Conservation (phyloP, 2,888 invertebrate species). For the Hecatera dysodea region DNA sequence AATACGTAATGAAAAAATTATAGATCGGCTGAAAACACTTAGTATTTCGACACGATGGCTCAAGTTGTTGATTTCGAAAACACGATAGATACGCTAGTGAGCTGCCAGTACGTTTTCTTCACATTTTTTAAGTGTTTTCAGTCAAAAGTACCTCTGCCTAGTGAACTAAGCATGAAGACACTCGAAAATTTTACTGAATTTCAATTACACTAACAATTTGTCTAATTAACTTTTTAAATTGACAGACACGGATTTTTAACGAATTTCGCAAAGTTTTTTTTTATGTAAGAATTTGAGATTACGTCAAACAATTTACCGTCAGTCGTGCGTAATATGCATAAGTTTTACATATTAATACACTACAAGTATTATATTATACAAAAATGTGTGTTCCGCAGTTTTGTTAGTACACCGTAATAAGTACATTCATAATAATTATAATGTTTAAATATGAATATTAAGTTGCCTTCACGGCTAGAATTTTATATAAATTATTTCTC, state of each 20-base stretch:
- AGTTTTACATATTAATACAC: conserved; percentile 59
- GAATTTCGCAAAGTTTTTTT: conserved; percentile 49
- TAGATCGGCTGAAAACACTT: conserved; percentile 35
- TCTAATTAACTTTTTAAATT: conserved; percentile 77
- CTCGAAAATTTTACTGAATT: conserved; percentile 40
- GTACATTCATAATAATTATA: not conserved
- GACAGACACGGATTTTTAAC: conserved; percentile 72
- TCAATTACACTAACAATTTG: conserved; percentile 61
- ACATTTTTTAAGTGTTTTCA: conserved; percentile 22
- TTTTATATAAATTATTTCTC: conserved; percentile 34
- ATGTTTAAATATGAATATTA: conserved; percentile 5
- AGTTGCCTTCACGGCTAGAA: conserved; percentile 9
- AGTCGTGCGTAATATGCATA: conserved; percentile 64
- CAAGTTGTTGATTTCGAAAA: not conserved
- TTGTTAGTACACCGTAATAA: conserved; percentile 39
- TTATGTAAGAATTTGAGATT: conserved; percentile 47
- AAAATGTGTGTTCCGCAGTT: conserved; percentile 46
- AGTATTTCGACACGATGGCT: not conserved
- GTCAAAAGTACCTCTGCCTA: conserved; percentile 35
- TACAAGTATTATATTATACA: conserved; percentile 60
- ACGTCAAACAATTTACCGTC: conserved; percentile 62
- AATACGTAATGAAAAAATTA: conserved; percentile 51
- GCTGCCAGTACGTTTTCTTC: not conserved
- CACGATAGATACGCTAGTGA: not conserved
- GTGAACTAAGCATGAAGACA: conserved; percentile 42